A percentile compares a stretch with the other conserved stretches of the same genome.
These are phyloP conservation scores for Rhinolophus sinicus DNA, from an alignment of 2,113 vertebrate genomes.

Conservation along the genomic window DNA sequence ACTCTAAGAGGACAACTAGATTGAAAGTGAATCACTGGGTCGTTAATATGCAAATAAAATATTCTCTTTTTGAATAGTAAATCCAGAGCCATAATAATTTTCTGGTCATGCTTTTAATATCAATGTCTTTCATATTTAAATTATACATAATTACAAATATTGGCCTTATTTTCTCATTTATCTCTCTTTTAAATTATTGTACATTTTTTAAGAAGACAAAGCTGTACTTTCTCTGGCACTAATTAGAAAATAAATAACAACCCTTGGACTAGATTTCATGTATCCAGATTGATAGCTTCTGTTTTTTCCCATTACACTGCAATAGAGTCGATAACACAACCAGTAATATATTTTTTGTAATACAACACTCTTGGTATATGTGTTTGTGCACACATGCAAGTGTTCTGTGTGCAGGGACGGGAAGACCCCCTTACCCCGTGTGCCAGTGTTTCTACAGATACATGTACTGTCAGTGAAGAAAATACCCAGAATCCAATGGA, in stretches of 20 bases:
- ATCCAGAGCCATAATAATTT: not conserved
- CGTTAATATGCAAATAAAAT: slow-evolving; percentile 23
- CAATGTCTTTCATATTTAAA: not conserved
- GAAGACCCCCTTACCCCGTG: too few species aligned
- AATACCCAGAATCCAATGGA: fast-evolving
- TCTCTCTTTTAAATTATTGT: not conserved
- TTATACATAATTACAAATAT: not conserved
- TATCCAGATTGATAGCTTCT: not conserved
- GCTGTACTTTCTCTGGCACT: not conserved
- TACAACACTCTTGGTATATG: not conserved
- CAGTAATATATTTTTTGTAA: not conserved
- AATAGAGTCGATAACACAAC: not conserved
- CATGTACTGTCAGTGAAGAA: not conserved
- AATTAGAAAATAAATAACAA: slow-evolving; percentile 4
- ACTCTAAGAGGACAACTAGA: not conserved
- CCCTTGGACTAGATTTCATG: not conserved
- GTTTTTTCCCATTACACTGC: not conserved
- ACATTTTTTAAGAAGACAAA: not conserved
- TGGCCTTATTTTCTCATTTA: not conserved
- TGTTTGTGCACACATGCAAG: not conserved
- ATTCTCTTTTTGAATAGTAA: not conserved
- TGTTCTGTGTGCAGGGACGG: not conserved
- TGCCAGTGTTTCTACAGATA: not conserved
- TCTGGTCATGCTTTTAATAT: not conserved
- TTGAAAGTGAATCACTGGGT: not conserved